Percentiles rank a stretch among this genome's conserved stretches.
phyloP scores from a whole-genome alignment of 2,888 invertebrate genomes.

The Subacronicta megacephala region DNA sequence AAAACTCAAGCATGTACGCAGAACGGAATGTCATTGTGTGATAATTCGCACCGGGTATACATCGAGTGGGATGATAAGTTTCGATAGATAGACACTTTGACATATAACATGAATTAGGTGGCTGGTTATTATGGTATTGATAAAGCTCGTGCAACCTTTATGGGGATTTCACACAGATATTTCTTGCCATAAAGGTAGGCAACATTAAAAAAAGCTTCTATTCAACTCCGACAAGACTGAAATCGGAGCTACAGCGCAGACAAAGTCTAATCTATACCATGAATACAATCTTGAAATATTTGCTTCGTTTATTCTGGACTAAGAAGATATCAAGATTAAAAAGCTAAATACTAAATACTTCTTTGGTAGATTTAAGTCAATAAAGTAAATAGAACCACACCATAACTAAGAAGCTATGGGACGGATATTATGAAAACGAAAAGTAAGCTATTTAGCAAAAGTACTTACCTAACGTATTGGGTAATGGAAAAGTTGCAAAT shows the following conservation, averaged over 20 bases:
- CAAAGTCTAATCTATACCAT: no score
- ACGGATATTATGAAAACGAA: constrained; percentile 18
- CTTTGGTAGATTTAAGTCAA: neutral
- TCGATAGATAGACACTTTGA: constrained; percentile 53
- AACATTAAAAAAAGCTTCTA: no score
- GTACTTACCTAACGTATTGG: constrained; percentile 29
- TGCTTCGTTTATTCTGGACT: no score
- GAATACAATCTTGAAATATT: no score
- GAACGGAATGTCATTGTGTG: constrained; percentile 71
- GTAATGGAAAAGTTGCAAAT: constrained; percentile 32
- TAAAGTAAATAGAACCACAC: neutral
- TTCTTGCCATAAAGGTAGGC: no score
- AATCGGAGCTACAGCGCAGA: no score
- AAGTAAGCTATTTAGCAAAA: constrained; percentile 25
- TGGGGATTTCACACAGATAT: no score
- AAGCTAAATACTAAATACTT: no score
- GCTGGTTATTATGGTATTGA: neutral
- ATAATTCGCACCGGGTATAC: constrained; percentile 58
- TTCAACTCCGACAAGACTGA: no score
- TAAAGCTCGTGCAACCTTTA: no score
- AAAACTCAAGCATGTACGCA: constrained; percentile 39
- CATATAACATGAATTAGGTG: constrained; percentile 23
- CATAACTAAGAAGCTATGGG: neutral
- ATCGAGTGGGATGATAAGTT: constrained; percentile 56
- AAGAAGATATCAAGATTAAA: no score